phyloP scores from a whole-genome alignment of 2,888 invertebrate genomes.

The Pheosia tremula region DNA sequence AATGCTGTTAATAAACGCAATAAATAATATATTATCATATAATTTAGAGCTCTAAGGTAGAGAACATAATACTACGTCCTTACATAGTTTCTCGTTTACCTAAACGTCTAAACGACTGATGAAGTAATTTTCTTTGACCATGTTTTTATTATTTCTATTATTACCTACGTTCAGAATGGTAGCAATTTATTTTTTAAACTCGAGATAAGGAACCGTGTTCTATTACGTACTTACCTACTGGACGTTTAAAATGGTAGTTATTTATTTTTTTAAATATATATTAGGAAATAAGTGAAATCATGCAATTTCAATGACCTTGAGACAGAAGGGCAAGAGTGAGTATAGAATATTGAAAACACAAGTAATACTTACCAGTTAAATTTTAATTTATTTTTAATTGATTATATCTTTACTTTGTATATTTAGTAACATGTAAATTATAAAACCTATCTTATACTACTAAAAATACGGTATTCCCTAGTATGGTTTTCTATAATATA shows the following conservation, averaged over 20 bases:
- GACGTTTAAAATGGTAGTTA: neutral
- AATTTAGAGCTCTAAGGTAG: neutral
- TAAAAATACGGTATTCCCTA: too few species aligned
- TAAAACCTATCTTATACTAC: too few species aligned
- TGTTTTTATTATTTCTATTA: neutral
- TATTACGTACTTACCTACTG: too few species aligned
- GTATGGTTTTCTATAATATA: too few species aligned
- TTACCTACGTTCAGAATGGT: neutral
- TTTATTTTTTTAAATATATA: neutral
- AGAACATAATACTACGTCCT: neutral
- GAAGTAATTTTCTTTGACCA: neutral
- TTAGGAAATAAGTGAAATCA: neutral
- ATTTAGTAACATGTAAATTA: too few species aligned
- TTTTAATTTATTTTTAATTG: too few species aligned
- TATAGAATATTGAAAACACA: neutral
- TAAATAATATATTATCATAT: too few species aligned
- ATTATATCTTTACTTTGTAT: too few species aligned
- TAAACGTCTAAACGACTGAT: neutral
- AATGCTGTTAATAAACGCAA: too few species aligned
- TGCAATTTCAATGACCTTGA: neutral
- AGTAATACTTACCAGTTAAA: too few species aligned
- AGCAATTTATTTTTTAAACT: neutral
- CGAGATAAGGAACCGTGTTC: too few species aligned
- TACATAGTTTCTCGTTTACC: neutral
- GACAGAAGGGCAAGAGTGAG: neutral